phyloP scores from a whole-genome alignment of 2,113 vertebrate species.

The Plecturocebus donacophilus region DNA sequence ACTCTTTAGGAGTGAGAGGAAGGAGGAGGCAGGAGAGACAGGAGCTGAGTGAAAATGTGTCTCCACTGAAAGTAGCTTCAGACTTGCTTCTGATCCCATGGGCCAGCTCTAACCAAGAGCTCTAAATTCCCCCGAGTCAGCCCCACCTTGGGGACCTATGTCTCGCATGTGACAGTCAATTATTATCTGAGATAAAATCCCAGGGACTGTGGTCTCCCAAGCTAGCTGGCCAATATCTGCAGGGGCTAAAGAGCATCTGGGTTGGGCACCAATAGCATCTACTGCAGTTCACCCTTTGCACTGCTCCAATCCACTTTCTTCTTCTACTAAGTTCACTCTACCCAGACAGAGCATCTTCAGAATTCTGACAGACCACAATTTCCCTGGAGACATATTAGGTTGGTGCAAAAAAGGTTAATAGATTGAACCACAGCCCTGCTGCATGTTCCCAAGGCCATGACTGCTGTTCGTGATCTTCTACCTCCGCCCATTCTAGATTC shows the following conservation, averaged over 20 bases:
- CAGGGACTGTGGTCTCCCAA: not conserved
- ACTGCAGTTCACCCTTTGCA: not conserved
- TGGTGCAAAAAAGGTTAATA: not conserved
- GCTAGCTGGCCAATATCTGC: not conserved
- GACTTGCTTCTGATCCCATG: not conserved
- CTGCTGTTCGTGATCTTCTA: not conserved
- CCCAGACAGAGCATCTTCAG: not conserved
- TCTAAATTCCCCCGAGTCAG: not conserved
- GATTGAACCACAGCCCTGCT: not conserved
- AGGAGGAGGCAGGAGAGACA: no score
- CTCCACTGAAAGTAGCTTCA: not conserved
- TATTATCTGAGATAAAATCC: not conserved
- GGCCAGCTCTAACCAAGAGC: not conserved
- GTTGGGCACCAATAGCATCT: not conserved
- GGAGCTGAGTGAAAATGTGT: not conserved
- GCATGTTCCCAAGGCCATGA: not conserved
- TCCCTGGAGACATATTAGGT: not conserved
- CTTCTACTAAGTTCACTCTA: not conserved
- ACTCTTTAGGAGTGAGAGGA: not conserved
- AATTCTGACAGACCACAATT: not conserved
- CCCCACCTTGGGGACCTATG: not conserved
- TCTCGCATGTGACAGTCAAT: not conserved
- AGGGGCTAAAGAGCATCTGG: not conserved
- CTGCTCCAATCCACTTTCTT: not conserved
- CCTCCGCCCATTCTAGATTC: not conserved